Conservation (phyloP, 37 sponge, comb jelly and placozoan genomes). For the Corticium candelabrum region DNA sequence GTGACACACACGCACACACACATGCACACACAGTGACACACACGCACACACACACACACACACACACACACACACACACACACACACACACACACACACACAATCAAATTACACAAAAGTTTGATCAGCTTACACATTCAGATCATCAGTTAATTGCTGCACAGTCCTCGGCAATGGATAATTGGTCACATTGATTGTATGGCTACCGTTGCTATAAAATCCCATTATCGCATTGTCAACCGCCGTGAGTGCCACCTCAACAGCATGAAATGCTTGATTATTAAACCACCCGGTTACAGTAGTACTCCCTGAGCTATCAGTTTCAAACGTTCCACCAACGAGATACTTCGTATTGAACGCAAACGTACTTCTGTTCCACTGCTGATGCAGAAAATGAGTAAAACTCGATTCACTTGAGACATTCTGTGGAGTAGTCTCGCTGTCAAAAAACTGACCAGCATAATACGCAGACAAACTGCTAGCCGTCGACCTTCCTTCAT, state of each 20-base stretch:
- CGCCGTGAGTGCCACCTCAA: background rate
- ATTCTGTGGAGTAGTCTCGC: background rate
- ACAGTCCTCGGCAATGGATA: constrained; percentile 52
- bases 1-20: no score
- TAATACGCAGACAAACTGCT: background rate
- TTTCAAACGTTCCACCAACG: background rate
- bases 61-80: no score
- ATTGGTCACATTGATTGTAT: constrained; percentile 37
- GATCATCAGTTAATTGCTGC: background rate
- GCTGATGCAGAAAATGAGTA: background rate
- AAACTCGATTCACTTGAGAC: background rate
- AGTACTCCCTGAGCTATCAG: background rate
- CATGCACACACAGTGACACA: no score
- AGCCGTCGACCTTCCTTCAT: background rate
- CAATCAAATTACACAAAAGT: no score
- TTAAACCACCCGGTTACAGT: constrained; percentile 18
- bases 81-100: no score
- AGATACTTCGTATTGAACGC: constrained; percentile 1
- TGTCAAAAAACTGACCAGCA: constrained; percentile 6
- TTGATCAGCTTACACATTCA: background rate
- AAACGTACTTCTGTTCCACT: background rate
- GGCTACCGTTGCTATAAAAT: background rate
- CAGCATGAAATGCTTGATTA: constrained; percentile 18
- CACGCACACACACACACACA: no score
- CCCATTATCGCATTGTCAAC: background rate